Evolutionary conservation across 2,888 invertebrate genomes (phyloP).

Genomic region (Agrochola lota): DNA sequence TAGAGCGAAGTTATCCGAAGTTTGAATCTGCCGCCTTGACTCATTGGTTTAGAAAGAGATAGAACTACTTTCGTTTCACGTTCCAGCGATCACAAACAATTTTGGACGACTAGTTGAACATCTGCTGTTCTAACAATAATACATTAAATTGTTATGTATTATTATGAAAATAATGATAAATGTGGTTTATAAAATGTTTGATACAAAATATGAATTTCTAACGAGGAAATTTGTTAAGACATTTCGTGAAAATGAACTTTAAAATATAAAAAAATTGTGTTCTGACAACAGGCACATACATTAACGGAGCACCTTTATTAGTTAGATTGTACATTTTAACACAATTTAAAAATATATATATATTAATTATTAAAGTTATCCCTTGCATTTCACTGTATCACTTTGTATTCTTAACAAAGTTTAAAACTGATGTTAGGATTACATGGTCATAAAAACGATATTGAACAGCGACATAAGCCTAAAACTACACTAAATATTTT

Average conservation of each 20-base stretch:
- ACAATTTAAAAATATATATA: too few relatives aligned
- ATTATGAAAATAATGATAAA: neutral
- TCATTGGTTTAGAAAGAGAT: constrained; percentile 79
- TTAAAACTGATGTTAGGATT: neutral
- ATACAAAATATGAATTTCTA: neutral
- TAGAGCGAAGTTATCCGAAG: constrained; percentile 74
- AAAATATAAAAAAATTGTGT: neutral
- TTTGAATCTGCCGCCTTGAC: constrained; percentile 81
- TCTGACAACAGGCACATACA: neutral
- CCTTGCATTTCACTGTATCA: neutral
- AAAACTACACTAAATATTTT: neutral
- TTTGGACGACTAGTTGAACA: constrained; percentile 24
- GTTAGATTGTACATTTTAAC: neutral
- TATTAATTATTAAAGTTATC: too few relatives aligned
- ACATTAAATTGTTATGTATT: neutral
- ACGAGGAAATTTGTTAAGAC: too few relatives aligned
- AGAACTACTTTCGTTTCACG: constrained; percentile 64
- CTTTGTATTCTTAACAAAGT: neutral
- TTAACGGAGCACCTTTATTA: neutral
- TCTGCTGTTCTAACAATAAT: constrained; percentile 1
- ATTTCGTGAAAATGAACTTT: neutral
- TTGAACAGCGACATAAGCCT: neutral
- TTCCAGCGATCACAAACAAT: constrained; percentile 65
- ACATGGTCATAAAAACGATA: neutral
- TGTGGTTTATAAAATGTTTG: neutral